Evolutionary conservation across 2,888 invertebrate genomes (phyloP), one percentile per base, ranked within the genome.

Genomic region (Therioaphis trifolii): DNA sequence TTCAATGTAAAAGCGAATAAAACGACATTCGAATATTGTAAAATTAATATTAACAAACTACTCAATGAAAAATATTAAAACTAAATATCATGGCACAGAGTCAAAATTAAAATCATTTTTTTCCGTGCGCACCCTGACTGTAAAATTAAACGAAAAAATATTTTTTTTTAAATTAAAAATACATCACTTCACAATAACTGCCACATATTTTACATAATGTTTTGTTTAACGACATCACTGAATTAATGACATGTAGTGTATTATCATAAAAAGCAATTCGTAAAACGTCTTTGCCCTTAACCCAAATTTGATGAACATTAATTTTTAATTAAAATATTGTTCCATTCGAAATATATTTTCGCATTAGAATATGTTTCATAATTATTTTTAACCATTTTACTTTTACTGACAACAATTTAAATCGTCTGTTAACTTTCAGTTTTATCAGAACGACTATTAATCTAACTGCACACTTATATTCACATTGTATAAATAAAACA

Each of bases 211-310:
- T 5, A 49, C 27, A 49, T 72, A 18, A 29, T 72, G 71, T 72
- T 72, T 72, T 72, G 46, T 49, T 72, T 71, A 11, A 71, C 46
- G 5, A n/a, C 52, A 52, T 52, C 69, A 24, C 43, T 69, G 40
- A 68, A 68, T 40, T 68, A 68, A 68, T 68, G 69, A 69, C 43
- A 71, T 46, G 43, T 35, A 35, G 35, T n/a, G 52, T 52, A 46
- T 69, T 49, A 49, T 52, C 52, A n/a, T 52, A 18, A 46, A 18
- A 69, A 69, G 40, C 7, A 29, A 46, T n/a, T 52, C 52, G 15
- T 35, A n/a, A 49, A 27, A 71, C 24, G 18, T 49, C 27, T 49
- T 71, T 9, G 46, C 46, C 46, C 46, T 71, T 71, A 71, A 71
- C 46, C 43, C 43, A 71, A 46, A 43, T 71, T 4, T 46, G 11